Evolutionary conservation across 2,113 vertebrate genomes (phyloP).

Genomic region (Albula goreensis): DNA sequence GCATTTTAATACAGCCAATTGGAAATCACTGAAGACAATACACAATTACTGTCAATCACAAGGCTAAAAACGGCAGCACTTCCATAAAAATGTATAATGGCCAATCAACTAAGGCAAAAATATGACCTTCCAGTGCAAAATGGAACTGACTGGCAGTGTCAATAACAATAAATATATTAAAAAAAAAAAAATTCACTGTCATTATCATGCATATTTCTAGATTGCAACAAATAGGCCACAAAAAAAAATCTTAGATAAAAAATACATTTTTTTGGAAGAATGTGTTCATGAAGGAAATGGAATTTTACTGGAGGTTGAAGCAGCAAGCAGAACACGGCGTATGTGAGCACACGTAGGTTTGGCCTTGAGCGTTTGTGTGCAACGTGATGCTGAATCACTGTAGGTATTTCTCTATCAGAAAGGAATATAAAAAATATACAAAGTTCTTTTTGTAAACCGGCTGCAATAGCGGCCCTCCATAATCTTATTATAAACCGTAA

Average conservation of each 20-base stretch:
- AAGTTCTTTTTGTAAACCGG: too few species aligned
- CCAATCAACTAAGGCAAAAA: background rate
- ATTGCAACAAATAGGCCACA: background rate
- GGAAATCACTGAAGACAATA: background rate
- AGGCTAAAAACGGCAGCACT: background rate
- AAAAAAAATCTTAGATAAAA: background rate
- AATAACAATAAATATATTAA: too few species aligned
- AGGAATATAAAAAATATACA: too few species aligned
- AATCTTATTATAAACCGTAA: too few species aligned
- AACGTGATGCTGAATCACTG: too few species aligned
- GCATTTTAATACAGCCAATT: background rate
- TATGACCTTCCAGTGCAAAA: background rate
- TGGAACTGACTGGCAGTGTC: background rate
- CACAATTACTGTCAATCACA: background rate
- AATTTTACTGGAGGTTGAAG: background rate
- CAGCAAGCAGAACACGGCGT: too few species aligned
- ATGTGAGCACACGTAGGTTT: too few species aligned
- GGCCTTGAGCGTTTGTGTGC: too few species aligned
- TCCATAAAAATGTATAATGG: background rate
- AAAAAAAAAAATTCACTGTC: background rate
- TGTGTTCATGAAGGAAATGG: background rate
- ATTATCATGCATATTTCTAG: background rate
- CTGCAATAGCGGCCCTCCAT: too few species aligned
- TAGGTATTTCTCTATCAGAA: too few species aligned
- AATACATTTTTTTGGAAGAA: background rate